Conservation (phyloP, 2,113 vertebrate species). For the Lanius collurio region DNA sequence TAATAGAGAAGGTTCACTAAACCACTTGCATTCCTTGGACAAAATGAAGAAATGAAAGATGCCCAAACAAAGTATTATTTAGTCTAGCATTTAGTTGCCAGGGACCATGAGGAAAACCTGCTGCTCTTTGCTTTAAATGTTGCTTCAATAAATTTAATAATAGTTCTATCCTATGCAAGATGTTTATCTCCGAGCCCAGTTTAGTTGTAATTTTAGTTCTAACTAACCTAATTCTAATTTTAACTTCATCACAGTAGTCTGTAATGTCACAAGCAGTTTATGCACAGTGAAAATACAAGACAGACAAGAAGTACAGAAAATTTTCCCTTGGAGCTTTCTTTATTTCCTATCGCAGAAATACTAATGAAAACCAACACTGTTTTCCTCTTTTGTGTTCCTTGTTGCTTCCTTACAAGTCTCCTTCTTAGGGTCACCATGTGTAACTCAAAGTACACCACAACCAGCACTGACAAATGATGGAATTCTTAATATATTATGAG, state of each 20-base stretch:
- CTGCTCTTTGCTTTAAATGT: neutral
- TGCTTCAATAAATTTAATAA: conserved; percentile 19
- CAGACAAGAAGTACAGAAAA: neutral
- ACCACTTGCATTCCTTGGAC: neutral
- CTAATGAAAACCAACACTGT: accelerated
- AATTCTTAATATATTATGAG: neutral
- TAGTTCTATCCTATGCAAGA: neutral
- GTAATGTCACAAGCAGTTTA: neutral
- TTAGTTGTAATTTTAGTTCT: neutral
- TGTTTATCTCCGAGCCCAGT: neutral
- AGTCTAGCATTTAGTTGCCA: conserved; percentile 9
- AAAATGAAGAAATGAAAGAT: conserved; percentile 16
- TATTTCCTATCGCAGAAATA: neutral
- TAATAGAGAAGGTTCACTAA: neutral
- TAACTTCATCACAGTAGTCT: neutral
- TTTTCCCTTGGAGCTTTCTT: neutral
- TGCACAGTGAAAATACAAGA: neutral
- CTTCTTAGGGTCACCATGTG: neutral
- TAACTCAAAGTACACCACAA: neutral
- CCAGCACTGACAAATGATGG: neutral
- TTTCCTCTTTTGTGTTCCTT: neutral
- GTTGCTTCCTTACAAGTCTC: neutral
- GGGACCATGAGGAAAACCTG: neutral
- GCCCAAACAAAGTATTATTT: conserved; percentile 34
- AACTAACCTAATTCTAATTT: neutral